Evolutionary conservation across 2,797 vertebrate species (phyloP).

Genomic region (Melanotaenia parkinsoni): DNA sequence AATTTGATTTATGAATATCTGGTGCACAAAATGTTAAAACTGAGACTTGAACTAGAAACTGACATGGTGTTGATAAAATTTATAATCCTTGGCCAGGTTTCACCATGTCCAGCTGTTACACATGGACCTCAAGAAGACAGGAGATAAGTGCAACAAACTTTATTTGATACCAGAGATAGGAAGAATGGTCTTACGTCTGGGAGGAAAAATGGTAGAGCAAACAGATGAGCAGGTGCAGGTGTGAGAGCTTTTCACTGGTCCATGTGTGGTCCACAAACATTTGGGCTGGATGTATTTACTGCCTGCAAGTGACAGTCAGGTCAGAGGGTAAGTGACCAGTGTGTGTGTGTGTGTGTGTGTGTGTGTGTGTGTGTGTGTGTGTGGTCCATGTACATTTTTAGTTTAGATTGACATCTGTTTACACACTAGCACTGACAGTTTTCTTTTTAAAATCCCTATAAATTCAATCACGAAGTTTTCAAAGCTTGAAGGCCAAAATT

Average conservation of each 20-base stretch:
- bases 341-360: not conserved
- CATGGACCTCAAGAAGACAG: too few relatives aligned
- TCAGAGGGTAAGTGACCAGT: not conserved
- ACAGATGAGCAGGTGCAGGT: too few relatives aligned
- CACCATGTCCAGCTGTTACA: not conserved
- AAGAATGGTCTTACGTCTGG: too few relatives aligned
- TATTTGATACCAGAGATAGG: too few relatives aligned
- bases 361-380: not conserved
- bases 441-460: not conserved
- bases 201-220: too few relatives aligned
- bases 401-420: not conserved
- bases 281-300: not conserved
- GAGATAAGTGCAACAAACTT: too few relatives aligned
- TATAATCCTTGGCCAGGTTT: not conserved
- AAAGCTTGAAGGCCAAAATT: too few relatives aligned
- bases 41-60: too few relatives aligned
- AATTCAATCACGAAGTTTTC: too few relatives aligned
- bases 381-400: not conserved
- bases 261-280: not conserved
- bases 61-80: not conserved
- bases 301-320: not conserved
- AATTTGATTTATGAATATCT: not conserved
- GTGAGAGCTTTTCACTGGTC: not conserved
- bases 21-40: too few relatives aligned
- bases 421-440: not conserved